Evolutionary conservation across 2,797 vertebrate genomes (phyloP), one percentile per base, ranked within the genome.

Genomic region (Pterois miles): DNA sequence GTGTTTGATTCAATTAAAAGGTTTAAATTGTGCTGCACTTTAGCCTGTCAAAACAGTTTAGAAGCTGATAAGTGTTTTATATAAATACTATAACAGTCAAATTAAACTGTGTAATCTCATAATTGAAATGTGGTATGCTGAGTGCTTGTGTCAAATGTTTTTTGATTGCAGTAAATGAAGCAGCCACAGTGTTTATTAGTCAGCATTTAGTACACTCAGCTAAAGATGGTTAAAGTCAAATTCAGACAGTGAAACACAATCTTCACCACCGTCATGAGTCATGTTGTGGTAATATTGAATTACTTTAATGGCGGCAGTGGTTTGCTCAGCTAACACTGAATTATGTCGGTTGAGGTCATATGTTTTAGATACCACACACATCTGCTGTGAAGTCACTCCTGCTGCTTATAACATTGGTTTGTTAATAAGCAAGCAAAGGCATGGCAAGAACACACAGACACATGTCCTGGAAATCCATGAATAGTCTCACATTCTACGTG

Each of bases 331-430:
- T 34, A 22, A 48, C 53, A 33, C 13, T 58, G n/a, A 60, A 57
- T 31, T 62, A 59, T 34, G n/a, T 46, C 33, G 59, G 50, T 63
- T 65, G 71, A 74, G 40, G 69, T 84, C 72, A 62, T 74, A 25
- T 43, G 9, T 60, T 80, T 68, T 18, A 80, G 74, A 83, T 74
- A 69, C 34, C 36, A 14, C 50, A 64, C 40, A 64, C 56, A 54
- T 76, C 67, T 73, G 65, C 66, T 65, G 65, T 80, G 62, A 78
- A 60, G 34, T 75, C 66, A 43, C 29, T 54, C 52, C 48, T 38
- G 53, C 74, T 38, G 73, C 38, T 64, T 48, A 3, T 29, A 36
- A 70, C 68, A 56, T 0, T 16, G 33, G 34, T 43, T 22, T 52
- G 52, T 52, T 62, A 63, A 69, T 33, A 59, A 63, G 58, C 46